Conservation (phyloP, 2,797 vertebrate species). For the Lates japonicus region DNA sequence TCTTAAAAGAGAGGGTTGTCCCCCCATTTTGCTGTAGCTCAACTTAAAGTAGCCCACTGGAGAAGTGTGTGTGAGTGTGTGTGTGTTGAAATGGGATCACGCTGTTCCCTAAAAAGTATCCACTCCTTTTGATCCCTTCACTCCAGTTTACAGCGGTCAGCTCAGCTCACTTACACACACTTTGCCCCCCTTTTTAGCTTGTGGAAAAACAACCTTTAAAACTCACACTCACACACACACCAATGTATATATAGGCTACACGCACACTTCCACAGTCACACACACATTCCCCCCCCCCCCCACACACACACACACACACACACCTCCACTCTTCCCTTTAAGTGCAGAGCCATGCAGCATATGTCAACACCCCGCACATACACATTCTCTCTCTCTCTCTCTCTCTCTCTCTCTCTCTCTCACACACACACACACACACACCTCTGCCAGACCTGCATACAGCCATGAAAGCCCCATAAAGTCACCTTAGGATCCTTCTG, state of each 20-base stretch:
- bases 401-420: too few relatives aligned
- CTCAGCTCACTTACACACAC: constrained; percentile 70
- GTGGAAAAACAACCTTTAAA: constrained; percentile 56
- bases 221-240: constrained; percentile 31
- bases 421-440: constrained; percentile 42
- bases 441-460: constrained; percentile 28
- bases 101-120: constrained; percentile 74
- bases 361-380: constrained; percentile 71
- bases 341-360: constrained; percentile 73
- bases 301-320: constrained; percentile 42
- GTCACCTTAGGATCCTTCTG: constrained; percentile 90
- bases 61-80: constrained; percentile 44
- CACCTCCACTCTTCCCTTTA: constrained; percentile 66
- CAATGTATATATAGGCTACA: constrained; percentile 31
- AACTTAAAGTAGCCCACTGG: constrained; percentile 61
- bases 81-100: constrained; percentile 58
- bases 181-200: constrained; percentile 61
- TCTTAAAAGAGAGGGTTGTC: constrained; percentile 37
- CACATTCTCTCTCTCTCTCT: neutral
- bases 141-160: constrained; percentile 81
- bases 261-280: constrained; percentile 17
- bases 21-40: constrained; percentile 18
- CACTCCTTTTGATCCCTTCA: constrained; percentile 85
- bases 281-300: neutral
- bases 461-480: constrained; percentile 72